A percentile compares a stretch with the other conserved stretches of the same genome.
phyloP scores from a whole-genome alignment of 1,140 invertebrate species.

The Sinella curviseta region DNA sequence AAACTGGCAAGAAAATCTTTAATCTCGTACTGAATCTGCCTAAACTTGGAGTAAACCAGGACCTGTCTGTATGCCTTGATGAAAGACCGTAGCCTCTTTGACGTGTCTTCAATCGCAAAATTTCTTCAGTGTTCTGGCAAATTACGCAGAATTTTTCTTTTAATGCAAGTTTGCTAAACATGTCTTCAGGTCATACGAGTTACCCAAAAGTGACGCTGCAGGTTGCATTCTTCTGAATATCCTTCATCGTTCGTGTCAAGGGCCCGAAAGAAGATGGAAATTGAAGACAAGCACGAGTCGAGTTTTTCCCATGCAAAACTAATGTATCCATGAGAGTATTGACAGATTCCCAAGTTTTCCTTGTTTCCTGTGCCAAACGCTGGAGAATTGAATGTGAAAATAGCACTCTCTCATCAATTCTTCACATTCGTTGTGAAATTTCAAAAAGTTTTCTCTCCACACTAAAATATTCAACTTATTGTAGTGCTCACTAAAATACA shows the following conservation, averaged over 20 bases:
- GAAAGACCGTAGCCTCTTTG: neutral
- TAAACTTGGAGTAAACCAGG: neutral
- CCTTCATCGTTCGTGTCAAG: neutral
- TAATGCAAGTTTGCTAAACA: too few species aligned
- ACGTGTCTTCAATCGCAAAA: neutral
- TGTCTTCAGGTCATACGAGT: too few species aligned
- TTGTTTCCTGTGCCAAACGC: neutral
- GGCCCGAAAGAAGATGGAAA: neutral
- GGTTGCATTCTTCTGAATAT: neutral
- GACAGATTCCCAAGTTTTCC: neutral
- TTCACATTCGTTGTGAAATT: neutral
- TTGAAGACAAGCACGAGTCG: neutral
- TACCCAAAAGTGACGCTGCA: neutral
- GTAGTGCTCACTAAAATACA: neutral
- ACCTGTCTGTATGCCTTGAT: neutral
- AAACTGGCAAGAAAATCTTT: neutral
- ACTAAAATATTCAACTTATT: neutral
- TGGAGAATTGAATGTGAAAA: neutral
- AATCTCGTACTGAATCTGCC: neutral
- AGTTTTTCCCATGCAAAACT: neutral
- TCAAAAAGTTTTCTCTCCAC: neutral
- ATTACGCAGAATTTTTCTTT: too few species aligned
- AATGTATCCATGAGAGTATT: neutral
- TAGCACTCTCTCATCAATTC: neutral
- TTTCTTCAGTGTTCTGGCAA: neutral